Evolutionary conservation across 2,797 vertebrate genomes (phyloP).

Genomic region (Lophura swinhoii): DNA sequence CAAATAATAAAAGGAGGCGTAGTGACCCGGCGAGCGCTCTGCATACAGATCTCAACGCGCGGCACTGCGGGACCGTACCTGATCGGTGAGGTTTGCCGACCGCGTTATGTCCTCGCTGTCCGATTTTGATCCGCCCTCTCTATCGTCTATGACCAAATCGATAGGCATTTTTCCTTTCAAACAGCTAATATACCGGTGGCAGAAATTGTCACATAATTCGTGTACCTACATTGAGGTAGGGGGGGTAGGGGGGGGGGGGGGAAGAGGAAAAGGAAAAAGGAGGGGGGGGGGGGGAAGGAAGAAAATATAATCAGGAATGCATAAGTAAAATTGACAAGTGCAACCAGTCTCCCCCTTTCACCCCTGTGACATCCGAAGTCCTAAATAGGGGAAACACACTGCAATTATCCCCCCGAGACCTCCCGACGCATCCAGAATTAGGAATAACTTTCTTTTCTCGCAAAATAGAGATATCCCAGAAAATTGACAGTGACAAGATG

Average conservation of each 20-base stretch:
- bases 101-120: slow-evolving; percentile 99
- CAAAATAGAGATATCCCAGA: slow-evolving; percentile 98
- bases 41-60: slow-evolving; percentile 82
- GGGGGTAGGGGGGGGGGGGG: slow-evolving; percentile 41
- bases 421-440: slow-evolving; percentile 82
- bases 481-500: slow-evolving; percentile 99
- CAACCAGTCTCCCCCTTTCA: slow-evolving; percentile 74
- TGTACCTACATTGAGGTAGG: slow-evolving; percentile 88
- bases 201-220: slow-evolving; percentile 99
- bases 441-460: slow-evolving; percentile 86
- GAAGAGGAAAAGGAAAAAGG: fast-evolving
- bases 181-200: slow-evolving; percentile 99
- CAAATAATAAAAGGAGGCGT: slow-evolving; percentile 92
- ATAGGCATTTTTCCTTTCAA: slow-evolving; percentile 99
- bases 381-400: slow-evolving; percentile 80
- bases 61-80: slow-evolving; percentile 85
- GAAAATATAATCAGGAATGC: slow-evolving; percentile 79
- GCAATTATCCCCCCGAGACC: slow-evolving; percentile 82
- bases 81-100: slow-evolving; percentile 95
- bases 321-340: slow-evolving; percentile 85
- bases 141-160: slow-evolving; percentile 99
- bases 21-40: slow-evolving; percentile 89
- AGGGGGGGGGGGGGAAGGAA: neutral
- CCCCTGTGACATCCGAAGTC: slow-evolving; percentile 82
- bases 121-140: slow-evolving; percentile 98